Evolutionary conservation across 1,140 invertebrate species (phyloP).

Genomic region (Leptopilina clavipes): DNA sequence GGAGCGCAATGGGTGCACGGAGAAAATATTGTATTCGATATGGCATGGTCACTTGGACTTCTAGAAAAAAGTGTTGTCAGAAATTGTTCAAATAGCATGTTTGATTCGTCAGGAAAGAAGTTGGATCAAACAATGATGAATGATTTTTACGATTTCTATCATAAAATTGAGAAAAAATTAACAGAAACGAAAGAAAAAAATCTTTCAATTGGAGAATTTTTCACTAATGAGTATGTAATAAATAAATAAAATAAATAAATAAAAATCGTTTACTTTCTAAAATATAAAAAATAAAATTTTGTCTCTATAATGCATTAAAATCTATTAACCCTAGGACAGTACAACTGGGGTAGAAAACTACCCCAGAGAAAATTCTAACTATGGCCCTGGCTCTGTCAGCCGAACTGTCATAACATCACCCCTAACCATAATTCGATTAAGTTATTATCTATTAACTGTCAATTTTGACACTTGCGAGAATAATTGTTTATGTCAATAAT

Average conservation of each 20-base stretch:
- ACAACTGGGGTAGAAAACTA: too few relatives aligned
- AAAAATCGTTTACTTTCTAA: too few relatives aligned
- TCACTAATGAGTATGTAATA: constrained; percentile 61
- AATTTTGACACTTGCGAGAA: too few relatives aligned
- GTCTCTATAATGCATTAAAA: too few relatives aligned
- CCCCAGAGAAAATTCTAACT: too few relatives aligned
- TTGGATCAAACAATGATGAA: constrained; percentile 4
- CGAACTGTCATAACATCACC: too few relatives aligned
- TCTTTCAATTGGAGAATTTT: constrained; percentile 72
- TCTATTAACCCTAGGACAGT: too few relatives aligned
- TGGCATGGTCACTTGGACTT: constrained; percentile 68
- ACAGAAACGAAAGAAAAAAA: constrained; percentile 51
- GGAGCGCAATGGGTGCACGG: constrained; percentile 92
- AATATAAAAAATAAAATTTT: too few relatives aligned
- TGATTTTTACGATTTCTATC: constrained; percentile 54
- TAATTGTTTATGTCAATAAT: too few relatives aligned
- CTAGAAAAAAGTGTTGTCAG: constrained; percentile 32
- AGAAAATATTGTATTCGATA: constrained; percentile 81
- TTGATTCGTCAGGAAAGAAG: constrained; percentile 62
- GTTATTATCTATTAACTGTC: not conserved
- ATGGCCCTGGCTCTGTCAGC: too few relatives aligned
- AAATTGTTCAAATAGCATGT: constrained; percentile 70
- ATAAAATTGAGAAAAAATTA: constrained; percentile 46
- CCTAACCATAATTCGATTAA: too few relatives aligned
- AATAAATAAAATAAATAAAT: too few relatives aligned